phyloP scores from a whole-genome alignment of 2,888 invertebrate genomes.

The Scaptomyza parva region DNA sequence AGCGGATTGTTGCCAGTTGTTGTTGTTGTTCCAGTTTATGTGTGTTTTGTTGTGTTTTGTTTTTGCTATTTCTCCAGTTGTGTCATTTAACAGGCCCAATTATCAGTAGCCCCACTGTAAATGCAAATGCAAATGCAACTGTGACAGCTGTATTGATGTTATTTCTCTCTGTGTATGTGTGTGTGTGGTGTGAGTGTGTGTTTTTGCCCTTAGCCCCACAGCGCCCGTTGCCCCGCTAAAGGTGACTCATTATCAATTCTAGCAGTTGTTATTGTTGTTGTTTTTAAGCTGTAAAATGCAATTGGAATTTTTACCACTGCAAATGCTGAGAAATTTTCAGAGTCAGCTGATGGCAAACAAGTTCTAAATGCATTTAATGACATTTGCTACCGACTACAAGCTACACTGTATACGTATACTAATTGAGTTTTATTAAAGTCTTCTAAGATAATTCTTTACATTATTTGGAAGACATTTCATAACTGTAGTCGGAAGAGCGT shows the following conservation, averaged over 20 bases:
- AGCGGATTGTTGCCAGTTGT: slow-evolving; percentile 16
- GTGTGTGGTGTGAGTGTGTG: slow-evolving; percentile 1
- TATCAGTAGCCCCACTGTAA: slow-evolving; percentile 51
- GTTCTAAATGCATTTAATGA: not conserved
- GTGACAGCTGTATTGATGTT: slow-evolving; percentile 53
- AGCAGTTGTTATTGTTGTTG: not conserved
- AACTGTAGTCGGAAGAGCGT: too few relatives aligned
- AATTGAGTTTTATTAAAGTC: not conserved
- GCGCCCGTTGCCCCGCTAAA: slow-evolving; percentile 38
- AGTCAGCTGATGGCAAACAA: slow-evolving; percentile 39
- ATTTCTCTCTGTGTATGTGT: not conserved
- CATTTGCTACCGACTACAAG: not conserved
- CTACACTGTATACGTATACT: slow-evolving; percentile 13
- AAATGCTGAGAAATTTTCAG: slow-evolving; percentile 33
- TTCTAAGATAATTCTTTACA: not conserved
- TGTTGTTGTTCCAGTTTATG: slow-evolving; percentile 12
- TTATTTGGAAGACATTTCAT: too few relatives aligned
- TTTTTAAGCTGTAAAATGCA: slow-evolving; percentile 36
- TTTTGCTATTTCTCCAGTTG: slow-evolving; percentile 22
- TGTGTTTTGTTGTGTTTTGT: not conserved
- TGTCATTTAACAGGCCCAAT: slow-evolving; percentile 64
- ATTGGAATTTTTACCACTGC: slow-evolving; percentile 38
- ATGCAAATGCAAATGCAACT: slow-evolving; percentile 45
- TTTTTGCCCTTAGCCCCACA: slow-evolving; percentile 33
- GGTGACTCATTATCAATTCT: slow-evolving; percentile 59